Percentiles rank a stretch among this genome's conserved stretches.
These are phyloP conservation scores for Nebria brevicollis DNA, from an alignment of 2,888 invertebrate species.

Conservation along the genomic window DNA sequence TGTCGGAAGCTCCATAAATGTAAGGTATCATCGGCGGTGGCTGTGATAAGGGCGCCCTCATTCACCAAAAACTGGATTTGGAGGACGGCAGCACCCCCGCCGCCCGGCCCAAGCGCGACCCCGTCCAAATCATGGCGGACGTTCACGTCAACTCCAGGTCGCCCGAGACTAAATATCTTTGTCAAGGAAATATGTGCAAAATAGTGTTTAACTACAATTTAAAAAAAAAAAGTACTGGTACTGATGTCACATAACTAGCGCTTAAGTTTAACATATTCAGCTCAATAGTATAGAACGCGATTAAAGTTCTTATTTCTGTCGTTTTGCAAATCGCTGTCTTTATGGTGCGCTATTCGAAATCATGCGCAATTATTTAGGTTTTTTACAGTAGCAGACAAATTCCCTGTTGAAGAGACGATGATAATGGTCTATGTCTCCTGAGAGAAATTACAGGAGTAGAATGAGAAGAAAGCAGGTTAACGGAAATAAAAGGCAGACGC, in stretches of 20 bases:
- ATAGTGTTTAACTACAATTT: constrained; percentile 34
- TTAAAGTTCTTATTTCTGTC: neutral
- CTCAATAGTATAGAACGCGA: neutral
- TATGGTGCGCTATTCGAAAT: neutral
- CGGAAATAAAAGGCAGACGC: neutral
- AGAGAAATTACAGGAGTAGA: neutral
- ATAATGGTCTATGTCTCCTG: neutral
- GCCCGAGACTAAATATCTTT: constrained; percentile 79
- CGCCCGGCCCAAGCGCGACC: constrained; percentile 58
- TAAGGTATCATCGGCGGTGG: constrained; percentile 94
- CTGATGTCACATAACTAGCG: too few species aligned
- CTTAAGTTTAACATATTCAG: too few species aligned
- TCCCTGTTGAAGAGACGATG: neutral
- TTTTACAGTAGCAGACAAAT: neutral
- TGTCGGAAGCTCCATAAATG: constrained; percentile 98
- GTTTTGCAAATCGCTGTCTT: neutral
- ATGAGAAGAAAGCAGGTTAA: neutral
- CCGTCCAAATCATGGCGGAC: constrained; percentile 81
- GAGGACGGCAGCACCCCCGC: constrained; percentile 77
- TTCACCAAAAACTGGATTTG: constrained; percentile 96
- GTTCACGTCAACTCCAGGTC: constrained; percentile 96
- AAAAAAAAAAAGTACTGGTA: neutral
- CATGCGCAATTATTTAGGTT: neutral
- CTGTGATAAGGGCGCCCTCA: constrained; percentile 95
- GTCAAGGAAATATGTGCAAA: constrained; percentile 59